Conservation (phyloP, 2,113 vertebrate species). For the Nesogale talazaci region DNA sequence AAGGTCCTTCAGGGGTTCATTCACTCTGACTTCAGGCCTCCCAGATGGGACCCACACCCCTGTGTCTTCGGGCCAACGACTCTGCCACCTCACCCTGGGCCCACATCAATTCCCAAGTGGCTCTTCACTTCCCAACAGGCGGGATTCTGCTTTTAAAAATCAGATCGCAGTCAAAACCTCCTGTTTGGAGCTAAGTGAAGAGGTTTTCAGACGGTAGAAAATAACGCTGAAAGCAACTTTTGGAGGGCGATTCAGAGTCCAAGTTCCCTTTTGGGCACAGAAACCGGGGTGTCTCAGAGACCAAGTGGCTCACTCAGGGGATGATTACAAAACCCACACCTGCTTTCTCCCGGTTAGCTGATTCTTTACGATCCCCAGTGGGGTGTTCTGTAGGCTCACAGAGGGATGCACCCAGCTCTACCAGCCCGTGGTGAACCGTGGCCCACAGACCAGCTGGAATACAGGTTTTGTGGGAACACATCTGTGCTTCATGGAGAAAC, state of each 20-base stretch:
- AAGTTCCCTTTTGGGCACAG: not conserved
- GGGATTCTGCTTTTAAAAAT: not conserved
- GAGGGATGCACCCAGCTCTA: not conserved
- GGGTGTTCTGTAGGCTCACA: not conserved
- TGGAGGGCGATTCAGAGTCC: not conserved
- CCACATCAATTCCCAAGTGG: not conserved
- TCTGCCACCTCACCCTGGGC: not conserved
- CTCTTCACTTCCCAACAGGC: not conserved
- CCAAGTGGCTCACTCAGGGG: not conserved
- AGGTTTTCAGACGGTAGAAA: not conserved
- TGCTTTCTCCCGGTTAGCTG: not conserved
- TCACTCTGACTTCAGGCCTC: not conserved
- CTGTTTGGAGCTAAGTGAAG: not conserved
- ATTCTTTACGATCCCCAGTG: not conserved
- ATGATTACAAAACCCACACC: not conserved
- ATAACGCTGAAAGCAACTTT: not conserved
- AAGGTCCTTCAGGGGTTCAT: not conserved
- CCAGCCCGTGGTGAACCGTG: not conserved
- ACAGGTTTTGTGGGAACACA: constrained; percentile 33
- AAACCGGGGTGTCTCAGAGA: not conserved
- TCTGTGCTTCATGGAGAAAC: not conserved
- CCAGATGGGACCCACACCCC: not conserved
- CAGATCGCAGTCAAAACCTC: not conserved
- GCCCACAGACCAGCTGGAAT: not conserved
- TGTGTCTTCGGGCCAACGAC: not conserved